A percentile compares a stretch with the other conserved stretches of the same genome.
These are phyloP conservation scores for Cybosia mesomella DNA, from an alignment of 2,888 invertebrate species.

Conservation along the genomic window DNA sequence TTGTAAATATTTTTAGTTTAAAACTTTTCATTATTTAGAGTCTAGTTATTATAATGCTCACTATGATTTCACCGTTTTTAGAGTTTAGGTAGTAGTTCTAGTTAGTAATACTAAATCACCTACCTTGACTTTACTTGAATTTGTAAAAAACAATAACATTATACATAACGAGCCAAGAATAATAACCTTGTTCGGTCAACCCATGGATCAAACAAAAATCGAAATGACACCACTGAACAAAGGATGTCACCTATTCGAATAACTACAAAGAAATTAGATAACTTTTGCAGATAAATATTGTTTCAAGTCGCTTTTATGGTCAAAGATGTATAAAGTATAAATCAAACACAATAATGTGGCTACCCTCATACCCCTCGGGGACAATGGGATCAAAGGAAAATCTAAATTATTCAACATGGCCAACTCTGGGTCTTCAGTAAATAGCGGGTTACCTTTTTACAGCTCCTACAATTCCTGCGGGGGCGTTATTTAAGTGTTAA, in stretches of 20 bases:
- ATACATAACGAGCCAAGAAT: neutral
- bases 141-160: neutral
- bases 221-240: neutral
- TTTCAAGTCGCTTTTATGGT: constrained; percentile 32
- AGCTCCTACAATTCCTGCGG: constrained; percentile 52
- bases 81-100: no score
- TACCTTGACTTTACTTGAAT: neutral
- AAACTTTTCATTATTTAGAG: no score
- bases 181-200: neutral
- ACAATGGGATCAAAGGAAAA: constrained; percentile 62
- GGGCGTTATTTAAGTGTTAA: constrained; percentile 58
- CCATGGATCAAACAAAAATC: neutral
- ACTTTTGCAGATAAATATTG: constrained; percentile 40
- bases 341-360: constrained; percentile 57
- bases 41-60: no score
- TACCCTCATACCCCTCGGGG: constrained; percentile 53
- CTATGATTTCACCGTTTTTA: no score
- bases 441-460: constrained; percentile 61
- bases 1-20: no score
- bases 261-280: constrained; percentile 6
- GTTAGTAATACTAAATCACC: no score
- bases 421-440: constrained; percentile 56
- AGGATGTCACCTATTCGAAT: neutral
- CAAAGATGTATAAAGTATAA: constrained; percentile 50
- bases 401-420: constrained; percentile 61